These are phyloP conservation scores for Electrophaes corylata DNA, from an alignment of 2,888 invertebrate genomes.

Conservation along the genomic window DNA sequence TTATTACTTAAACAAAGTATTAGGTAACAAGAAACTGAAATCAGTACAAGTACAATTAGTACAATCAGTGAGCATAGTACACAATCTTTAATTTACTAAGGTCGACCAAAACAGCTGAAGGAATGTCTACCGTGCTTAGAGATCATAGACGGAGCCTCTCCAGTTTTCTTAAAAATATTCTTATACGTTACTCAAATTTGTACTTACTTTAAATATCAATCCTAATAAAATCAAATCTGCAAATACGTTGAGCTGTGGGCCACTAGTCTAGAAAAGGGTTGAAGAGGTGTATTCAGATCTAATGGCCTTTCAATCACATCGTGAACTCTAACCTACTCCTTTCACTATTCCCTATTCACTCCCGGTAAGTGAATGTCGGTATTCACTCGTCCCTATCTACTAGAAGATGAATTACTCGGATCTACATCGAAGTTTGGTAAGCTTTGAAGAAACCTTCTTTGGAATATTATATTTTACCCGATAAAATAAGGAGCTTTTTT, in stretches of 20 bases:
- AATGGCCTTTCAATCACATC: conserved; percentile 40
- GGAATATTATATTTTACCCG: not conserved
- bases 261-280: conserved; percentile 25
- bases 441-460: conserved; percentile 5
- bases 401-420: conserved; percentile 37
- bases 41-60: too few relatives aligned
- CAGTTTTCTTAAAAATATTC: too few relatives aligned
- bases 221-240: not conserved
- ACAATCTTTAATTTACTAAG: too few relatives aligned
- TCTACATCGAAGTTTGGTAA: conserved; percentile 25
- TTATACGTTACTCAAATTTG: not conserved
- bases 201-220: not conserved
- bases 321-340: conserved; percentile 35
- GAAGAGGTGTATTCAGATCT: conserved; percentile 28
- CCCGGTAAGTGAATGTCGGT: conserved; percentile 36
- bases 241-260: not conserved
- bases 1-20: too few relatives aligned
- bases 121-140: too few relatives aligned
- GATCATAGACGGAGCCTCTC: too few relatives aligned
- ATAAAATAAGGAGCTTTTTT: too few relatives aligned
- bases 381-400: conserved; percentile 35
- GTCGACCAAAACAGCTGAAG: too few relatives aligned
- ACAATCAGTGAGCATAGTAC: too few relatives aligned
- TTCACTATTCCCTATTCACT: conserved; percentile 37
- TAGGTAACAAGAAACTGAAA: too few relatives aligned